Conservation (phyloP, 2,888 invertebrate genomes). For the Hybos culiciformis region DNA sequence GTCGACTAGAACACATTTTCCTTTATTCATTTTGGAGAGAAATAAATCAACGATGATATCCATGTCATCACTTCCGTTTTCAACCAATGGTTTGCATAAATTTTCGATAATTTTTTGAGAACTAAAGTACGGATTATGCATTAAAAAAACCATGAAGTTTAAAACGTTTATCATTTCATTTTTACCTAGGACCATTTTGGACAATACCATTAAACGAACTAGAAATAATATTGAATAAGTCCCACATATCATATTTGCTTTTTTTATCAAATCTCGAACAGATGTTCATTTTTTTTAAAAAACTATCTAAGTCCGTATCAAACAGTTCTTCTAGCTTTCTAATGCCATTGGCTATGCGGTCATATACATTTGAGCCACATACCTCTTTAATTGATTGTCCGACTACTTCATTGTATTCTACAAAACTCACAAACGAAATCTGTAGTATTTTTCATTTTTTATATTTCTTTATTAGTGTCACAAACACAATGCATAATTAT, state of each 20-base stretch:
- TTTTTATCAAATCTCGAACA: background rate
- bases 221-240: background rate
- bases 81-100: too few relatives aligned
- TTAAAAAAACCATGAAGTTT: too few relatives aligned
- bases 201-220: background rate
- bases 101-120: too few relatives aligned
- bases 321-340: background rate
- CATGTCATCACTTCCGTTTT: too few relatives aligned
- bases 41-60: background rate
- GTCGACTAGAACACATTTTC: background rate
- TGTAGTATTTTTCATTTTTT: background rate
- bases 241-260: background rate
- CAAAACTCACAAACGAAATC: background rate
- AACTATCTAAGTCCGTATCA: background rate
- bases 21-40: background rate
- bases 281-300: background rate
- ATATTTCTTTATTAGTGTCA: too few relatives aligned
- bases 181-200: background rate
- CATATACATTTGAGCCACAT: slow-evolving; percentile 20
- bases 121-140: too few relatives aligned
- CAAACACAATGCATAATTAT: background rate
- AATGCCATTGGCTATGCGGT: slow-evolving; percentile 20
- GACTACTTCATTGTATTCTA: slow-evolving; percentile 22
- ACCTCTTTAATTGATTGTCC: slow-evolving; percentile 18
- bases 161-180: background rate